Percentiles rank a stretch among this genome's conserved stretches.
phyloP scores from a whole-genome alignment of 1,140 invertebrate genomes.

The Colletes latitarsis region DNA sequence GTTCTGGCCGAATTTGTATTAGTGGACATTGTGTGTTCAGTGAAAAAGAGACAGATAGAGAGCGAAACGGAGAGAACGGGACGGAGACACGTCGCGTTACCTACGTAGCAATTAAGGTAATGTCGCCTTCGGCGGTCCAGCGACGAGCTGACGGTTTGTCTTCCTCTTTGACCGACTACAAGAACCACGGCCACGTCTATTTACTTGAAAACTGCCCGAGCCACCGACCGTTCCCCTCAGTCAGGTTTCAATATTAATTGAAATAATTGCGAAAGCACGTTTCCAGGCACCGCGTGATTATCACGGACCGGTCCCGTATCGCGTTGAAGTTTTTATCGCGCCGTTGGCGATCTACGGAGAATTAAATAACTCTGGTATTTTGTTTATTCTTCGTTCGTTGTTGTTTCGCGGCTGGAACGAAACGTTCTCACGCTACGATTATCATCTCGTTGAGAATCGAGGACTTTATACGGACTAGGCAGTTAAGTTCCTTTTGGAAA shows the following conservation, averaged over 20 bases:
- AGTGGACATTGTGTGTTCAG: conserved; percentile 7
- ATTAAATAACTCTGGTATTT: neutral
- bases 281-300: neutral
- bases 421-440: neutral
- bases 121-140: conserved; percentile 51
- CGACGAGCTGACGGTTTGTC: conserved; percentile 27
- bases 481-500: too few species aligned
- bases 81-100: neutral
- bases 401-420: neutral
- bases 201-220: conserved; percentile 22
- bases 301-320: neutral
- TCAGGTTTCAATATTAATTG: conserved; percentile 52
- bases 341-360: neutral
- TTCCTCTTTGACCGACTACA: conserved; percentile 47
- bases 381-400: neutral
- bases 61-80: neutral
- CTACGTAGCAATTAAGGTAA: conserved; percentile 60
- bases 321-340: neutral
- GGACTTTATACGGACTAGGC: too few species aligned
- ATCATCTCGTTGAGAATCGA: too few species aligned
- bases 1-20: conserved; percentile 42
- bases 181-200: conserved; percentile 9
- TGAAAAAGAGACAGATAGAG: neutral
- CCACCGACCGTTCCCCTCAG: neutral
- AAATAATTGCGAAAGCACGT: conserved; percentile 40